Base-by-base conservation (phyloP, 2,888 invertebrate species). In the Norana najaformis region DNA sequence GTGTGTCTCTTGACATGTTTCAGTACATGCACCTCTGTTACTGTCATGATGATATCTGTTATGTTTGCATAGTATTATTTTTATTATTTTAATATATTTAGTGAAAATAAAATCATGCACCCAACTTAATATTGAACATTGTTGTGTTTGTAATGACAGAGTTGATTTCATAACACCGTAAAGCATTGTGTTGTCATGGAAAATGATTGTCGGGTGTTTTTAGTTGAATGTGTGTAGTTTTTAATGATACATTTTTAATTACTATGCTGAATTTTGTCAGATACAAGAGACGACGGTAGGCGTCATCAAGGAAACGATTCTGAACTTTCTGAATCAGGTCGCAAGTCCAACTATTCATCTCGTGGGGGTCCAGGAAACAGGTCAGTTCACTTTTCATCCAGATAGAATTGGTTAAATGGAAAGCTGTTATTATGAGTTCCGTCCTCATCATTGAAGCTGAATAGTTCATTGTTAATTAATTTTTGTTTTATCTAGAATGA, bases 271-370 rank as follows among this genome's bases (percentile, higher is more conserved):
- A 85, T 36, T 85, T n/a, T 85, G 2, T 35, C 8, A 83, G 85
- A 36, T 37, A 36, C 23, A 11, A 36, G 83, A 36, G 85, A 85
- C 85, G 85, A 85, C 85, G 23, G 85, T 85, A 85, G 36, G 11
- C 85, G 23, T 13, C 85, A 30, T 13, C 85, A 35, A 20, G 83
- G 3, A 83, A 83, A 83, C 83, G 85, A 85, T 85, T 85, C 85
- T 36, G 85, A 85, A 5, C 0, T 85, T 23, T 85, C 85, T 85
- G 85, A 85, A 0, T 85, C 85, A 35, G 85, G 36, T 23, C 85
- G 85, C 85, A 85, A n/a, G 37, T 85, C 85, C 35, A 85, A 85
- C 23, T 85, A 85, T 36, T 23, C 85, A n/a, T 37, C 85, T 85
- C 85, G 85, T 36, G 35, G 36, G 35, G 85, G 85, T 37, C 85